Base-by-base conservation (phyloP, 2,113 vertebrate genomes). In the Lepus timidus region DNA sequence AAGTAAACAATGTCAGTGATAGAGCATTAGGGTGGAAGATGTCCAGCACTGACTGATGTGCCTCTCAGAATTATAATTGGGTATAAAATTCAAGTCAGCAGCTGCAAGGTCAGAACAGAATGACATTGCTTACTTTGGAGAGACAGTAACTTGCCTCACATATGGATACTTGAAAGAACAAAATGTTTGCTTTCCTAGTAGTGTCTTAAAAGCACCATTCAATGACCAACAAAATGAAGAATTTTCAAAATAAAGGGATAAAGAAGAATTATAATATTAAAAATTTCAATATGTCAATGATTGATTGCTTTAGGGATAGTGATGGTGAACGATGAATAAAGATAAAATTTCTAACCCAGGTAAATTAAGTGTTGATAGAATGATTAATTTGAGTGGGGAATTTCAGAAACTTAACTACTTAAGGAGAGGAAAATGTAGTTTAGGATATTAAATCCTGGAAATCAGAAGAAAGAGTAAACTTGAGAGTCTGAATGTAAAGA, bases 401-500 rank as follows among this genome's bases (percentile, higher is more conserved):
- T 73, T 81, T 23, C 9, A 68, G 36, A 16, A 67, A 76, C 84
- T 33, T 92, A 17, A 29, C 31, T 80, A 85, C 27, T n/a, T 67
- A n/a, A 44, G 14, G 22, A 84, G 4, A 89, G 55, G n/a, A 33
- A 73, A 86, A 83, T 90, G 13, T 62, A 68, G 62, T 58, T 91
- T 94, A 17, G 27, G 36, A 52, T 80, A 67, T 62, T 93, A 96
- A 94, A 87, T 82, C 27, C 33, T 84, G 16, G 79, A 88, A 86
- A 89, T 64, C 36, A 95, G n/a, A 85, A 84, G 27, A 39, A 83
- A 88, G 33, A 52, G 33, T 94, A 89, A 61, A 62, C 87, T 71
- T 86, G 76, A 96, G 64, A 91, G 27, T 80, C 64, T 20, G 31
- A 51, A 7, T 85, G 25, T 79, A 87, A 96, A 90, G 20, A 22